Evolutionary conservation across 2,888 invertebrate species (phyloP), one percentile per base, ranked within the genome.

Genomic region (Ametastegia equiseti): DNA sequence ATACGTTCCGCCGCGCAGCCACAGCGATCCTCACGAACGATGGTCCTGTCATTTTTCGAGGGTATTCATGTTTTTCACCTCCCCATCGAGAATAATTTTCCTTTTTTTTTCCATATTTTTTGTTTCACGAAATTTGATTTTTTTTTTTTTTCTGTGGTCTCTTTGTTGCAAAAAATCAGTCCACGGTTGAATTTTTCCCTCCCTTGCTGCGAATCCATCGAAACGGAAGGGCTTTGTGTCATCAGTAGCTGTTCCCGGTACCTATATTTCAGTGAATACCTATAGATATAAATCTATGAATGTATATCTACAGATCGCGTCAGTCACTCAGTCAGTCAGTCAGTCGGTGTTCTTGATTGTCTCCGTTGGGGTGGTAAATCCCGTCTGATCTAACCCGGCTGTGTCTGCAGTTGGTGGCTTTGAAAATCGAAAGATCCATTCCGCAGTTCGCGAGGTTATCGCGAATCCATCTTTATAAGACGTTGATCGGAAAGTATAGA

Each of bases 281-380:
- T 54, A 54, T 54, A 9, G 5, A 42, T 42, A 42, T 42, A 42
- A 6, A 42, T 42, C 42, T 42, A n/a, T n/a, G n/a, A n/a, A 19
- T 30, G 15, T 33, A 63, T 63, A 63, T 63, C 45, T 63, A 63
- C 9, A 63, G 63, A 63, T n/a, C 75, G 75, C 75, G 75, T 73
- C 54, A 75, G 50, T 75, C 75, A 27, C 50, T 63, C 27, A n/a
- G n/a, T n/a, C n/a, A n/a, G n/a, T n/a, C n/a, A n/a, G n/a, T n/a
- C n/a, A n/a, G n/a, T 15, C 19, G 19, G 6, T 27, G 45, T 45
- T 54, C 27, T 75, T 75, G 75, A 75, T 75, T 75, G 36, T 75
- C 75, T 75, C 36, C 54, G 19, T 45, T 75, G 19, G 75, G 19
- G 75, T 33, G 75, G 50, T 54, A 75, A 54, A 75, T 75, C 75